Evolutionary conservation across 2,797 vertebrate species (phyloP), one percentile per base, ranked within the genome.

Genomic region (Holocentrus rufus): DNA sequence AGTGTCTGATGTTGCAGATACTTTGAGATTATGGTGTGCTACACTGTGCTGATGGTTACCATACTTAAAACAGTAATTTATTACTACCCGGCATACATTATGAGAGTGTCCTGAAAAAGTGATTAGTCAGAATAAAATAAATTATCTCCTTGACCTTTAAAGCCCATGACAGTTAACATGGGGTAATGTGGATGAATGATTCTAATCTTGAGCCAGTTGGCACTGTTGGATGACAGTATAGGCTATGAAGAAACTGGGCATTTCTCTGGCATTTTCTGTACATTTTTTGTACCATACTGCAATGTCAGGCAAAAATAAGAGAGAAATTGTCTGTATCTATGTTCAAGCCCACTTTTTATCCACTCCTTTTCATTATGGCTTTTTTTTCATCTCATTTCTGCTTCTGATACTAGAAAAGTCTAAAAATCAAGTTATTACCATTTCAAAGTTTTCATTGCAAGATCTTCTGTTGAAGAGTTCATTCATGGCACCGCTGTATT

Each of bases 371-470:
- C 56, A 50, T 34, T 74, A 74, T 72, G 31, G 76, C 76, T 76
- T 81, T 80, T 77, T 77, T 76, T 81, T 78, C 60, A 72, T 79
- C 69, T n/a, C n/a, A n/a, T n/a, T n/a, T n/a, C n/a, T n/a, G n/a
- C n/a, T n/a, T n/a, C 31, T 34, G 31, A 34, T 4, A 34, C 4
- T 34, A 34, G 7, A 34, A 34, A 7, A 34, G 23, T 58, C 66
- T 76, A 74, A 84, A 79, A 85, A 85, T 82, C 77, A 49, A 85
- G 67, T 75, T 80, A 75, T 56, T 9, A 23, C 68, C 66, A 65
- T 25, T 63, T 82, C 54, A 73, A 72, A 34, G 70, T 79, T 44
- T 80, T 84, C 55, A 46, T 74, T 77, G 59, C 27, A 31, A 76
- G 49, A 76, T 74, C 53, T 64, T 61, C 60, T 39, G 62, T 61